phyloP scores from a whole-genome alignment of 1,140 invertebrate species.

The Neelides sp. region DNA sequence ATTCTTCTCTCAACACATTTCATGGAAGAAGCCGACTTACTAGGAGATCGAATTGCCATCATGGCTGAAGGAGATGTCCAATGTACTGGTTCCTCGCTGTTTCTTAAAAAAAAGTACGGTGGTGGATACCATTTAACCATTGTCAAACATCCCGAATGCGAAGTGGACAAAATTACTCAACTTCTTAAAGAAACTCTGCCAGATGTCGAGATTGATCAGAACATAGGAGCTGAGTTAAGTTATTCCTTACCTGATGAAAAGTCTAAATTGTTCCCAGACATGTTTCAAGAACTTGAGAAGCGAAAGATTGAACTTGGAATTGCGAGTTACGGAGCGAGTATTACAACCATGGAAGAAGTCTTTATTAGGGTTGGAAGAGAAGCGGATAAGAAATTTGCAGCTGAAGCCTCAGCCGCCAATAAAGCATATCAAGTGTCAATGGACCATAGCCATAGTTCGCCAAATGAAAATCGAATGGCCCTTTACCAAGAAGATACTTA shows the following conservation, averaged over 20 bases:
- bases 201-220: constrained; percentile 38
- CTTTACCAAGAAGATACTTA: constrained; percentile 15
- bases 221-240: constrained; percentile 38
- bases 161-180: constrained; percentile 36
- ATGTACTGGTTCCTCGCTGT: constrained; percentile 33
- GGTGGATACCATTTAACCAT: constrained; percentile 44
- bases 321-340: constrained; percentile 40
- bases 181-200: constrained; percentile 38
- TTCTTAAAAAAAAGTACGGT: constrained; percentile 25
- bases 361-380: constrained; percentile 30
- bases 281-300: constrained; percentile 42
- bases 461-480: no score
- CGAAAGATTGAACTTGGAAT: constrained; percentile 38
- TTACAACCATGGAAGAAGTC: constrained; percentile 33
- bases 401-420: no score
- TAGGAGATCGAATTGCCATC: constrained; percentile 48
- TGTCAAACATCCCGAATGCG: constrained; percentile 37
- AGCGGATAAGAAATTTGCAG: no score
- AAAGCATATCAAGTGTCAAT: no score
- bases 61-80: constrained; percentile 43
- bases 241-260: constrained; percentile 34
- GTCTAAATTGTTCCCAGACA: constrained; percentile 31
- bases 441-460: no score
- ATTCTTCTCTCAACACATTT: constrained; percentile 52
- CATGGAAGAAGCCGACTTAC: constrained; percentile 49